Evolutionary conservation across 2,888 invertebrate species (phyloP).

Genomic region (Drosophila pseudotalamancana): DNA sequence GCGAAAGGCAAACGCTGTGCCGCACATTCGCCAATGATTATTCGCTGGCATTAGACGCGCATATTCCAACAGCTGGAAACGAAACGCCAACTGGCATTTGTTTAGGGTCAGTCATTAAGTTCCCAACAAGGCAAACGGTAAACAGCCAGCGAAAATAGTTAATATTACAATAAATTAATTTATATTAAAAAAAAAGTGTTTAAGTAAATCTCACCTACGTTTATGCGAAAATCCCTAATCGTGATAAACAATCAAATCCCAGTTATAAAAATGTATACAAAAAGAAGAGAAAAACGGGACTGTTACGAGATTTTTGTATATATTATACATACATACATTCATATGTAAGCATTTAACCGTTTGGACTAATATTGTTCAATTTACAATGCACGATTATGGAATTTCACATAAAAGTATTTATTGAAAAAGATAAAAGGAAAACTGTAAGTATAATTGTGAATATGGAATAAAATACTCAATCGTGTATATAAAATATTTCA

Average conservation of each 20-base stretch:
- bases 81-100: constrained; percentile 19
- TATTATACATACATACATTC: too few species aligned
- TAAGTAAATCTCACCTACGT: not conserved
- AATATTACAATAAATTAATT: not conserved
- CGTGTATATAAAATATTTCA: not conserved
- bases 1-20: constrained; percentile 52
- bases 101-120: constrained; percentile 25
- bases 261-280: too few species aligned
- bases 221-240: constrained; percentile 41
- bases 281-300: not conserved
- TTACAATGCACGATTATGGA: constrained; percentile 28
- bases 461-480: not conserved
- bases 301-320: constrained; percentile 4
- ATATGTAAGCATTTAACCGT: too few species aligned
- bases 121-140: constrained; percentile 27
- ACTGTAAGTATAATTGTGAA: constrained; percentile 31
- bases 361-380: not conserved
- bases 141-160: constrained; percentile 5
- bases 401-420: constrained; percentile 20
- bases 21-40: constrained; percentile 73
- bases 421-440: not conserved
- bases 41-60: constrained; percentile 75
- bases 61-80: constrained; percentile 32
- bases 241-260: constrained; percentile 30
- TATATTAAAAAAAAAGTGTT: constrained; percentile 12